A percentile compares a stretch with the other conserved stretches of the same genome.
phyloP scores from a whole-genome alignment of 2,113 vertebrate species.

The Ivindomyrus marchei region DNA sequence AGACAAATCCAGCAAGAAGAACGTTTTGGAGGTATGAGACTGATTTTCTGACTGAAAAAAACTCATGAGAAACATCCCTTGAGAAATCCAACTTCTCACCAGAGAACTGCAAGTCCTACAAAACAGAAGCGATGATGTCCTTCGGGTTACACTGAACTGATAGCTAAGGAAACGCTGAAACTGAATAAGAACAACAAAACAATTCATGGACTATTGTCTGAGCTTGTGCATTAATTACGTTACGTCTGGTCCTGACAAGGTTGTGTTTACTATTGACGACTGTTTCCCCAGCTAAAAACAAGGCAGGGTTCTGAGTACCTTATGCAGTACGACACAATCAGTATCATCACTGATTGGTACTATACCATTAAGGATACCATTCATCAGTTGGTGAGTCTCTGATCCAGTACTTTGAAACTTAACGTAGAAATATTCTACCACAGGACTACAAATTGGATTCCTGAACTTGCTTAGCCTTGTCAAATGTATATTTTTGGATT shows the following conservation, averaged over 20 bases:
- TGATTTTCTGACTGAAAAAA: neutral
- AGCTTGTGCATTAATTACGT: neutral
- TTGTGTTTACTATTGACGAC: neutral
- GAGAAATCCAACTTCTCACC: neutral
- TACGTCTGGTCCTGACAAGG: neutral
- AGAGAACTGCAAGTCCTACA: neutral
- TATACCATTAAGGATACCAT: constrained; percentile 70
- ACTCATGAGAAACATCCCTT: neutral
- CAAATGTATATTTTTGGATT: neutral
- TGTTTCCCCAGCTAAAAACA: constrained; percentile 69
- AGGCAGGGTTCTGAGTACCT: constrained; percentile 80
- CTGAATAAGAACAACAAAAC: neutral
- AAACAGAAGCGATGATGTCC: neutral
- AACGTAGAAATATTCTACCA: neutral
- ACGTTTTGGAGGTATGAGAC: constrained; percentile 76
- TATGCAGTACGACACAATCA: constrained; percentile 86
- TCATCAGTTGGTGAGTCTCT: constrained; percentile 58
- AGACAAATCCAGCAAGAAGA: constrained; percentile 92
- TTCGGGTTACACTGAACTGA: neutral
- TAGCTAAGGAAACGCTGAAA: neutral
- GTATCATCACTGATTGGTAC: constrained; percentile 78
- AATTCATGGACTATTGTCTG: neutral
- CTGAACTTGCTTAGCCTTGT: neutral
- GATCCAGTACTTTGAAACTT: neutral
- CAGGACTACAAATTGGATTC: neutral